Conservation (phyloP, 2,888 invertebrate genomes). For the Cylloceria caligata region DNA sequence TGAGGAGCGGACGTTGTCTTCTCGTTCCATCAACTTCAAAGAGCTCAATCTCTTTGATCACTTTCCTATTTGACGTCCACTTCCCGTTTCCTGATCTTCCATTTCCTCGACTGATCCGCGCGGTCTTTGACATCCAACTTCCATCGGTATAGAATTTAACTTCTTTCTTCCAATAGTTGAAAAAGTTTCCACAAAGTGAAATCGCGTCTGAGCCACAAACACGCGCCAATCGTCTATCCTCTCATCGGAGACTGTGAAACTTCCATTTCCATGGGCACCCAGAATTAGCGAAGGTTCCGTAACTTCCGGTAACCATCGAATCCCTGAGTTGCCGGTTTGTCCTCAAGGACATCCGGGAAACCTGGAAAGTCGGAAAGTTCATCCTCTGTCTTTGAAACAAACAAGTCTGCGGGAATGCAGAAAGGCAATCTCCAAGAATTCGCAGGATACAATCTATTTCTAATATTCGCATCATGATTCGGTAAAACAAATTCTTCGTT, state of each 20-base stretch:
- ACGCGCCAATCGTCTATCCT: slow-evolving; percentile 1
- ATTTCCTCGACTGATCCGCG: neutral
- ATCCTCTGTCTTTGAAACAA: neutral
- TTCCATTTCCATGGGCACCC: slow-evolving; percentile 20
- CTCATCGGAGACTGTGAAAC: slow-evolving; percentile 20
- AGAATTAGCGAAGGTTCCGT: slow-evolving; percentile 22
- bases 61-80: neutral
- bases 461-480: slow-evolving; percentile 30
- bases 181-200: neutral
- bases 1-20: neutral
- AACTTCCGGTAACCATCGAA: slow-evolving; percentile 38
- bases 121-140: neutral
- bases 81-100: neutral
- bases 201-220: neutral
- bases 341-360: slow-evolving; percentile 34
- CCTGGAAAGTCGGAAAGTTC: neutral
- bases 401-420: neutral
- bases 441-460: slow-evolving; percentile 4
- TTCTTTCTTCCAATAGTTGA: neutral
- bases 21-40: neutral
- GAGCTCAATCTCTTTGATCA: neutral
- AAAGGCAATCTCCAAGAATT: slow-evolving; percentile 12
- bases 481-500: slow-evolving; percentile 9
- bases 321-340: slow-evolving; percentile 25
- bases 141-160: neutral